These are phyloP conservation scores for Bedellia somnulentella DNA, from an alignment of 2,888 invertebrate species.

Conservation along the genomic window DNA sequence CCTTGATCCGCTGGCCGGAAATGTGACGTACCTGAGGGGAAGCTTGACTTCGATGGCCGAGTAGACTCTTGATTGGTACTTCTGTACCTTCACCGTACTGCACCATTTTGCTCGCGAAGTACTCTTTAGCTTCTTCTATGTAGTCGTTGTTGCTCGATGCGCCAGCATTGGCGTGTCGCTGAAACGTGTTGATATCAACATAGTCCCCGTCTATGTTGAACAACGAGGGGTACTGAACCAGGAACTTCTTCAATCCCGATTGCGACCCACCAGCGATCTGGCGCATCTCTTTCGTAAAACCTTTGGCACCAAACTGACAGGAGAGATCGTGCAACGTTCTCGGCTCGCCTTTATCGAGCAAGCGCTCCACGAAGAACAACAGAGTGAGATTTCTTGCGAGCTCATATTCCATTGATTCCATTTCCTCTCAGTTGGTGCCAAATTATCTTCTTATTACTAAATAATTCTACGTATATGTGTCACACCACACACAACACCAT, in stretches of 20 bases:
- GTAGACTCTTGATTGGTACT: slow-evolving; percentile 93
- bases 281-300: slow-evolving; percentile 98
- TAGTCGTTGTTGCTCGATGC: slow-evolving; percentile 78
- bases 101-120: slow-evolving; percentile 92
- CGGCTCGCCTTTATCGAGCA: slow-evolving; percentile 95
- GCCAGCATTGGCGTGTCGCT: slow-evolving; percentile 63
- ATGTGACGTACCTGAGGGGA: slow-evolving; percentile 96
- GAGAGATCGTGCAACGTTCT: slow-evolving; percentile 96
- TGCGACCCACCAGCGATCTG: slow-evolving; percentile 95
- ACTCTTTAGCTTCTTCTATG: slow-evolving; percentile 95
- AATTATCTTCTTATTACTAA: slow-evolving; percentile 51
- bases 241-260: slow-evolving; percentile 94
- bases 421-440: slow-evolving; percentile 64
- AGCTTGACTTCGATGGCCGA: slow-evolving; percentile 95
- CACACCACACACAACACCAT: slow-evolving; percentile 62
- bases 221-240: slow-evolving; percentile 93
- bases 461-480: slow-evolving; percentile 57
- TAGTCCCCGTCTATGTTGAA: slow-evolving; percentile 94
- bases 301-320: slow-evolving; percentile 98
- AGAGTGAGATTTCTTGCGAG: slow-evolving; percentile 92
- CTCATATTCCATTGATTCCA: slow-evolving; percentile 95
- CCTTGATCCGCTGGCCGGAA: slow-evolving; percentile 90
- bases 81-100: slow-evolving; percentile 96
- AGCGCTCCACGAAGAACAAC: slow-evolving; percentile 96
- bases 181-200: slow-evolving; percentile 82